A percentile compares a stretch with the other conserved stretches of the same genome.
phyloP scores from a whole-genome alignment of 1,140 invertebrate genomes.

The Cryptotermes secundus region DNA sequence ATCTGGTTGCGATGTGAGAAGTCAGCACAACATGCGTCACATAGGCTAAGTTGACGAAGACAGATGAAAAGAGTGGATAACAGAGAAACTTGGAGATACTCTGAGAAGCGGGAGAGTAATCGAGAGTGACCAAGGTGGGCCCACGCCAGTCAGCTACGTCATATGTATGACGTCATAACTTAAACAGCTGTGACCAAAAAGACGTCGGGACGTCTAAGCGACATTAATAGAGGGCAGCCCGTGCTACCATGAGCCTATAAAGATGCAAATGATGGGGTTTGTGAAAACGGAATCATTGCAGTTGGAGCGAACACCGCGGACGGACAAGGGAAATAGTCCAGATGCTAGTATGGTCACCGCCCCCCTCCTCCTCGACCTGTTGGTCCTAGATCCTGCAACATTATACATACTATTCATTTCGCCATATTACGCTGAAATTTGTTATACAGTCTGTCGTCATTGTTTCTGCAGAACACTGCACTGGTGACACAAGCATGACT shows the following conservation, averaged over 20 bases:
- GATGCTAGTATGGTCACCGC: neutral
- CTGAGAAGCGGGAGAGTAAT: neutral
- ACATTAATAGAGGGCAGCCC: neutral
- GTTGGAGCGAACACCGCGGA: neutral
- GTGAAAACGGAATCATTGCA: neutral
- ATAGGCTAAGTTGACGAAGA: neutral
- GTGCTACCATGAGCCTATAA: neutral
- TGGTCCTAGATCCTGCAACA: neutral
- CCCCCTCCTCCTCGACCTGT: neutral
- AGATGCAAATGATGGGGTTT: neutral
- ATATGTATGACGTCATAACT: neutral
- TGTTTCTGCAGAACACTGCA: no score
- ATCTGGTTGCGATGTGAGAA: no score
- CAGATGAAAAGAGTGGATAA: neutral
- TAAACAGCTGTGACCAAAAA: neutral
- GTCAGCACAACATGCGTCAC: neutral
- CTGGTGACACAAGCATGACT: no score
- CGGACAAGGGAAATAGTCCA: neutral
- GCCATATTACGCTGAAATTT: neutral
- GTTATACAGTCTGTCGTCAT: neutral
- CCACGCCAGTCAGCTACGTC: constrained; percentile 2
- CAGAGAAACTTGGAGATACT: neutral
- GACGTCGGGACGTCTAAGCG: neutral
- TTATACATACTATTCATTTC: neutral
- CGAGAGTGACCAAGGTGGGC: neutral